A percentile compares a stretch with the other conserved stretches of the same genome.
phyloP scores from a whole-genome alignment of 2,113 vertebrate species.

The Pygoscelis antarcticus region DNA sequence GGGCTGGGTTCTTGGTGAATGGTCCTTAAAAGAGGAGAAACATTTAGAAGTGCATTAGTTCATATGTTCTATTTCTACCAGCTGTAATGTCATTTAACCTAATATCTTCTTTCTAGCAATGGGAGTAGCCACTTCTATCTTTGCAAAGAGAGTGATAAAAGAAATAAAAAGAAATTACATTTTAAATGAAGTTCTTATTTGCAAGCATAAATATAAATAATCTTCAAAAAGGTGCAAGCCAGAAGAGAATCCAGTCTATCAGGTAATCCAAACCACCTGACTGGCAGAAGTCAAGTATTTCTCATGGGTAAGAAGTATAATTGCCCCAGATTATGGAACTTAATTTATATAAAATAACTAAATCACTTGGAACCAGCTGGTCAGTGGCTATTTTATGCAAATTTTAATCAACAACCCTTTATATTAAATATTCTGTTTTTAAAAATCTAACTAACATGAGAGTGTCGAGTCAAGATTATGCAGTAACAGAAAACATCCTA shows the following conservation, averaged over 20 bases:
- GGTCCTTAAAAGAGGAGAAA: background rate
- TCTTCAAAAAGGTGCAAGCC: background rate
- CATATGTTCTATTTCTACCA: background rate
- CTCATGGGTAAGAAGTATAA: background rate
- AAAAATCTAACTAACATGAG: background rate
- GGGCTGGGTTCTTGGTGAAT: background rate
- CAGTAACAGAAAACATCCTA: background rate
- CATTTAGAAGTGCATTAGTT: background rate
- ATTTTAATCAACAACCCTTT: background rate
- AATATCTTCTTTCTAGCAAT: background rate
- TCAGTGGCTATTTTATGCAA: conserved; percentile 2
- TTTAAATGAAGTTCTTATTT: background rate
- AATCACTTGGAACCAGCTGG: background rate
- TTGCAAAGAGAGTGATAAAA: background rate
- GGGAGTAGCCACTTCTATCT: background rate
- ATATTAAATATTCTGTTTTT: background rate
- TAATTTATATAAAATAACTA: background rate
- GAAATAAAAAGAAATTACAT: background rate
- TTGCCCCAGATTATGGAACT: conserved; percentile 24
- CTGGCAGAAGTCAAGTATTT: background rate
- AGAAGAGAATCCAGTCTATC: background rate
- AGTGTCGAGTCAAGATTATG: background rate
- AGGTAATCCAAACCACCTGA: background rate
- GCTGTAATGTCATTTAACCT: background rate
- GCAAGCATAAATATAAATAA: background rate